Evolutionary conservation across 2,888 invertebrate species (phyloP), one percentile per base, ranked within the genome.

Genomic region (Pogonocherus hispidulus): DNA sequence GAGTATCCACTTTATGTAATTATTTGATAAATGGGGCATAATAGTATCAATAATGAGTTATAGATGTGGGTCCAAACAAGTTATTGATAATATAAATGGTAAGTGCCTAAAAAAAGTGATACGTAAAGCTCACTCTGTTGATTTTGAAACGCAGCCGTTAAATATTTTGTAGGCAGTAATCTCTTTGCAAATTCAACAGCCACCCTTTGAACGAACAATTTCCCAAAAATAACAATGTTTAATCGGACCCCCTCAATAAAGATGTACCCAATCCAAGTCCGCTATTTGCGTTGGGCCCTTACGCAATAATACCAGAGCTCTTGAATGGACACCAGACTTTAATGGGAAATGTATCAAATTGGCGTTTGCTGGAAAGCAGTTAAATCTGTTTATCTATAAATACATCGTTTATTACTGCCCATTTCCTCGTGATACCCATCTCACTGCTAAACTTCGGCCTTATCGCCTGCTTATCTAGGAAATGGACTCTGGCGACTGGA

Each of bases 391-490:
- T 67, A 67, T 68, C 71, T 68, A 66, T 65, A 71, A 71, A 63
- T 62, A 63, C 52, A 64, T 55, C 63, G 71, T 72, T 72, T 72
- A 72, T 63, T 60, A 63, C 63, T 52, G 37, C 62, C 67, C 52
- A 66, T 67, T 66, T 69, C 60, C 63, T 54, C 47, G 52, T 49
- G 72, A 72, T 72, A 68, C 63, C 47, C 60, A 68, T 72, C 72
- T 70, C 52, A 68, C 37, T 68, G 68, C 66, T 66, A 62, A 22
- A 66, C 62, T 63, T 51, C 63, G 49, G 66, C 69, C 47, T 27
- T 66, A 63, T 70, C 69, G 52, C 37, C 67, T 47, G 49, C 67
- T 72, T 72, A 72, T 72, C 72, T 59, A 52, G 32, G 62, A 65
- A 70, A 72, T 67, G 69, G 69, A 65, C 72, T 64, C 46, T 55